Evolutionary conservation across 2,888 invertebrate species (phyloP).

Genomic region (Lysandra coridon): DNA sequence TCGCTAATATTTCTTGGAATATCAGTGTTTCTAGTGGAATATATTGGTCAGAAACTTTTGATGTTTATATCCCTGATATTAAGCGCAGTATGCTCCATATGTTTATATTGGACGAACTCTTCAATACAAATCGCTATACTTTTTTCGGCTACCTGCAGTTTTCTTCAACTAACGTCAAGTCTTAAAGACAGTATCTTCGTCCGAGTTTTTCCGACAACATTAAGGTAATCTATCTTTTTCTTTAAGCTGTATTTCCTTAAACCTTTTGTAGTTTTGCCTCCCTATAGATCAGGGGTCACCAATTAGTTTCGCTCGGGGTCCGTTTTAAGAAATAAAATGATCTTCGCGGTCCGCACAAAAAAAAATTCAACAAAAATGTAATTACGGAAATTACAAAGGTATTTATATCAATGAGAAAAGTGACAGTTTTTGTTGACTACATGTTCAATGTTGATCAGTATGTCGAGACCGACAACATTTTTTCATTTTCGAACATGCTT

Average conservation of each 20-base stretch:
- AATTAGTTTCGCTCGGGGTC: no score
- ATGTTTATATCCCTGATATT: conserved; percentile 8
- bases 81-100: background rate
- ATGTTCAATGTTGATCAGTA: no score
- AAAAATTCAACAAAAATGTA: no score
- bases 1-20: background rate
- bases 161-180: background rate
- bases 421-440: no score
- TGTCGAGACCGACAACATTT: no score
- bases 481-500: no score
- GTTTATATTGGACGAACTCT: background rate
- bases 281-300: no score
- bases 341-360: no score
- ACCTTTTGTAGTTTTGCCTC: background rate
- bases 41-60: background rate
- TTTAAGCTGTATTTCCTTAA: background rate
- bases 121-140: background rate
- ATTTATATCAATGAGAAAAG: no score
- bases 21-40: background rate
- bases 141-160: background rate
- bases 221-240: conserved; percentile 13
- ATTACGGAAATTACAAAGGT: no score
- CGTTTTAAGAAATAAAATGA: no score
- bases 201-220: conserved; percentile 15
- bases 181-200: conserved; percentile 11